Conservation (phyloP, 2,888 invertebrate genomes). For the Lithosia quadra region DNA sequence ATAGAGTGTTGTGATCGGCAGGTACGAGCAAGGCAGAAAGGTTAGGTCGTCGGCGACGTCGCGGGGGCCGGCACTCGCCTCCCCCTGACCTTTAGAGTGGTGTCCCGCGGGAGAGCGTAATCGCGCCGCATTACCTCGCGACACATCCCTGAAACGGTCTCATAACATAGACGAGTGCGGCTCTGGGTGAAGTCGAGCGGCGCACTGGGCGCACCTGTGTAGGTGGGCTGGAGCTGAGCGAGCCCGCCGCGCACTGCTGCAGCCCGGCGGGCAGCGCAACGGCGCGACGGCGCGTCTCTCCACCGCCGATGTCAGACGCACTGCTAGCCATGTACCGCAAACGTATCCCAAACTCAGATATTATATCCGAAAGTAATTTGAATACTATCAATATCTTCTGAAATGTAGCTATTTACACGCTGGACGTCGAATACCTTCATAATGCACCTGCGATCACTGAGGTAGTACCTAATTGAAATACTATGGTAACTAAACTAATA, state of each 20-base stretch:
- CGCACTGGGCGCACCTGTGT: constrained; percentile 64
- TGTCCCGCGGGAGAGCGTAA: constrained; percentile 65
- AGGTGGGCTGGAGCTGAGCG: constrained; percentile 30
- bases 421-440: too few species aligned
- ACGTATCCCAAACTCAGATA: constrained; percentile 12
- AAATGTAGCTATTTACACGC: neutral
- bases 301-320: constrained; percentile 44
- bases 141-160: constrained; percentile 59
- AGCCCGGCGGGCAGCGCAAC: constrained; percentile 62
- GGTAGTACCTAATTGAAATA: neutral
- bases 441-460: neutral
- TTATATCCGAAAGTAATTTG: constrained; percentile 5
- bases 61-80: constrained; percentile 50
- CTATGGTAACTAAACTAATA: too few species aligned
- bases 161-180: constrained; percentile 56
- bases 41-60: constrained; percentile 60
- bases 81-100: constrained; percentile 73
- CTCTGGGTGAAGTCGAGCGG: constrained; percentile 53
- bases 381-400: neutral
- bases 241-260: constrained; percentile 72
- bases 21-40: constrained; percentile 67
- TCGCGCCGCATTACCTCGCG: constrained; percentile 68
- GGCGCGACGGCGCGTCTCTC: constrained; percentile 63
- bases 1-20: constrained; percentile 61
- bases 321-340: constrained; percentile 37